A percentile compares a stretch with the other conserved stretches of the same genome.
These are phyloP conservation scores for Rhingia campestris DNA, from an alignment of 2,888 invertebrate species.

Conservation along the genomic window DNA sequence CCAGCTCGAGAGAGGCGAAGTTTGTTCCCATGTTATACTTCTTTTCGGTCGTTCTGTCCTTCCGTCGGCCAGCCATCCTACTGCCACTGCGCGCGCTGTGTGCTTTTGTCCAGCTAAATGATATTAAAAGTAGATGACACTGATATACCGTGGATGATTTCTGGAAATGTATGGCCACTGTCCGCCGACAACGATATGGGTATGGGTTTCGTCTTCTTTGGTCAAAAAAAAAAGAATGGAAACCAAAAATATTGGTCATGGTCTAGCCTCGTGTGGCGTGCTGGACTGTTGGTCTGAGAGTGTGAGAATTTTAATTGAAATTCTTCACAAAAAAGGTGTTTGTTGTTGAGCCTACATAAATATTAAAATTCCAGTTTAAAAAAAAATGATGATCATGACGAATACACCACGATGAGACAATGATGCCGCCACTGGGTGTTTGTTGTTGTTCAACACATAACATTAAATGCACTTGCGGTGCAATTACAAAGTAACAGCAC, in stretches of 20 bases:
- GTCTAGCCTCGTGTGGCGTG: constrained; percentile 57
- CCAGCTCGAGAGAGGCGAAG: constrained; percentile 48
- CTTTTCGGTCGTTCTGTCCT: constrained; percentile 48
- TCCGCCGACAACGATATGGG: constrained; percentile 20
- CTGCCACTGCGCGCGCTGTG: constrained; percentile 60
- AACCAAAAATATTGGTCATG: constrained; percentile 58
- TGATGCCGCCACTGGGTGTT: constrained; percentile 3
- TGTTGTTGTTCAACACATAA: not conserved
- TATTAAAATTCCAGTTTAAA: constrained; percentile 40
- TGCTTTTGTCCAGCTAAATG: constrained; percentile 72
- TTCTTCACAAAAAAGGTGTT: constrained; percentile 64
- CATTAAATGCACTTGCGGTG: constrained; percentile 25
- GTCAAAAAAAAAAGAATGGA: too few species aligned
- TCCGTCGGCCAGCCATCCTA: constrained; percentile 40
- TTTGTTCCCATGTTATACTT: constrained; percentile 69
- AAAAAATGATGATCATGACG: constrained; percentile 16
- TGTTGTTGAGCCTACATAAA: constrained; percentile 10
- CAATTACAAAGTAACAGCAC: constrained; percentile 67
- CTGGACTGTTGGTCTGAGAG: constrained; percentile 42
- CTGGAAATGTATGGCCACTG: constrained; percentile 71
- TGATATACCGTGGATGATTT: constrained; percentile 76
- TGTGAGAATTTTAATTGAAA: constrained; percentile 76
- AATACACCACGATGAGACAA: constrained; percentile 8
- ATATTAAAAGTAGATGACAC: constrained; percentile 76
- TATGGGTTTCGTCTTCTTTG: constrained; percentile 47